Base-by-base conservation (phyloP, 2,113 vertebrate genomes). In the Ictalurus furcatus region DNA sequence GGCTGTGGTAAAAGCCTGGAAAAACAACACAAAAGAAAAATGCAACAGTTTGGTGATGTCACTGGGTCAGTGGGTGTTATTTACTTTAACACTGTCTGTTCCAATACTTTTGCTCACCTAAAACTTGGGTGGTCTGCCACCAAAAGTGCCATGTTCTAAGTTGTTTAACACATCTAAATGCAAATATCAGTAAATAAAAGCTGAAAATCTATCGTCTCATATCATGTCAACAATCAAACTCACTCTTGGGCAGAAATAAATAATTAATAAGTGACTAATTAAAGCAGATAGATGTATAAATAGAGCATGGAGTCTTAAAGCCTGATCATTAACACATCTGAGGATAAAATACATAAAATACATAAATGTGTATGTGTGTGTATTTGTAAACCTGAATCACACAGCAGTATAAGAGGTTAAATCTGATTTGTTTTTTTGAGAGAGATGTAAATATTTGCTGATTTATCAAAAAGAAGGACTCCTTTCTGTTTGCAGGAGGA, bases 311-410 rank as follows among this genome's bases (percentile, higher is more conserved):
- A 25, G 23, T 25, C 56, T 1, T 23, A 9, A 8, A 7, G 23
- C 61, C 23, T 63, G 23, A 63, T 69, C 65, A 69, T 6, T 37
- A 19, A 37, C 13, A 21, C 16, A 37, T 37, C 16, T 67, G 25
- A 30, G 65, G 28, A 67, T 67, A 67, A 67, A 67, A 28, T n/a
- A 30, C 14, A 30, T 69, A 69, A 30, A 30, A 54, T 54, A 25
- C 4, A 44, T 9, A 48, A 48, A 9, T 90, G 63, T 88, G 79
- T 69, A 81, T 85, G 86, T 79, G 71, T 87, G 86, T 58, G 63
- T 59, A 37, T 69, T 74, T 7, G 16, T n/a, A 40, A 30, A 30
- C 44, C 17, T 61, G 61, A 30, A 69, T 69, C 65, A 14, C 14
- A 1, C 28, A 65, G 17, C 13, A n/a, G 14, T 23, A 30, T 78